These are phyloP conservation scores for Salvelinus fontinalis DNA, from an alignment of 2,113 vertebrate genomes.

Conservation along the genomic window DNA sequence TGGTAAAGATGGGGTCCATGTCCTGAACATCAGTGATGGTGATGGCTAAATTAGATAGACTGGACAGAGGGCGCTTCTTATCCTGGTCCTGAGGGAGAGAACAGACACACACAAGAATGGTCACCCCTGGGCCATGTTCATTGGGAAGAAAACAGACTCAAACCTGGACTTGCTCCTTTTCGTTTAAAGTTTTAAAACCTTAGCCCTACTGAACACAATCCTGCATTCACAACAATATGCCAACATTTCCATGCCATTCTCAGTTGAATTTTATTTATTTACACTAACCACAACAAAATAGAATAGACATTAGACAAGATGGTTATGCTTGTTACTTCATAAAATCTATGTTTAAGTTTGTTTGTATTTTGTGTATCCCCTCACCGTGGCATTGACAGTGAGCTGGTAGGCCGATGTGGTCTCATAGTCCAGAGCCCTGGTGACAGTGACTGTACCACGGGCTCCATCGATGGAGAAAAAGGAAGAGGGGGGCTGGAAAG, in stretches of 20 bases:
- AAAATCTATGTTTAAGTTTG: no score
- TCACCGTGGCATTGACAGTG: slow-evolving; percentile 94
- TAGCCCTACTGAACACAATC: no score
- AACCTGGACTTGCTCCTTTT: not conserved
- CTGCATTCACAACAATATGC: no score
- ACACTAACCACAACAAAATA: no score
- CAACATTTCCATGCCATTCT: no score
- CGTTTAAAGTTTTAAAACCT: no score
- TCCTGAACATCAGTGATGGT: slow-evolving; percentile 94
- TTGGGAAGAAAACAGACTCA: no score
- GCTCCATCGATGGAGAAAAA: slow-evolving; percentile 94
- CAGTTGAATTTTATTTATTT: no score
- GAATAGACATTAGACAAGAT: no score
- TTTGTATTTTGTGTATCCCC: slow-evolving; percentile 30
- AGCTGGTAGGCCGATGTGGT: slow-evolving; percentile 89
- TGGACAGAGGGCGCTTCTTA: slow-evolving; percentile 87
- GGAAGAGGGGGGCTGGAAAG: slow-evolving; percentile 88
- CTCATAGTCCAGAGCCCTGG: slow-evolving; percentile 87
- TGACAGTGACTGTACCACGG: slow-evolving; percentile 87
- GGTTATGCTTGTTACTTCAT: no score
- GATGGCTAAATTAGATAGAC: slow-evolving; percentile 91
- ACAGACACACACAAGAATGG: not conserved
- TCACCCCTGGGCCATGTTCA: not conserved
- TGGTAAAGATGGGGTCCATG: slow-evolving; percentile 97
- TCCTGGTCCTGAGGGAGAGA: slow-evolving; percentile 88